These are phyloP conservation scores for Platyrinchus mystaceus DNA, from an alignment of 2,797 vertebrate genomes.

Conservation along the genomic window DNA sequence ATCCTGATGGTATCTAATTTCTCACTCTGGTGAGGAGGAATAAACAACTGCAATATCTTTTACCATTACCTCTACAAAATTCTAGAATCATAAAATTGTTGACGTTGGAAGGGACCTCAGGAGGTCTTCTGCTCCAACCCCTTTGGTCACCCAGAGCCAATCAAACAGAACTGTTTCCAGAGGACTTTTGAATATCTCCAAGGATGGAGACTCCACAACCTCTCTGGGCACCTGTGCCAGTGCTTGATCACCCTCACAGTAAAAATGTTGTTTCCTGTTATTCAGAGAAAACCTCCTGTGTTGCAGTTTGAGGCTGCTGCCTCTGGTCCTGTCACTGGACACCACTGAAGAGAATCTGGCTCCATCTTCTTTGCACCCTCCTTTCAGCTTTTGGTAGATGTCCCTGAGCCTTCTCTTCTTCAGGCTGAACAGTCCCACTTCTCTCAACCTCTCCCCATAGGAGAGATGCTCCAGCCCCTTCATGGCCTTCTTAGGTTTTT, in stretches of 20 bases:
- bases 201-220: neutral
- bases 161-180: neutral
- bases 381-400: neutral
- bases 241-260: neutral
- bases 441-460: neutral
- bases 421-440: neutral
- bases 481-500: neutral
- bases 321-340: neutral
- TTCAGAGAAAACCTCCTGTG: neutral
- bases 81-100: neutral
- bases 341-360: neutral
- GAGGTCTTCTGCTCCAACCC: neutral
- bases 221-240: neutral
- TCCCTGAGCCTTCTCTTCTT: neutral
- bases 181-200: neutral
- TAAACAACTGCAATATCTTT: neutral
- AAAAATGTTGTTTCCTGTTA: neutral
- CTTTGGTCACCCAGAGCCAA: neutral
- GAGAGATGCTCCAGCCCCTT: neutral
- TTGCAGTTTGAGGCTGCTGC: neutral
- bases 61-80: neutral
- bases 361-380: neutral
- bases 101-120: neutral
- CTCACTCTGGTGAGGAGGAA: neutral
- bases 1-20: neutral